Conservation (phyloP, 2,888 invertebrate species). For the Pyralis farinalis region DNA sequence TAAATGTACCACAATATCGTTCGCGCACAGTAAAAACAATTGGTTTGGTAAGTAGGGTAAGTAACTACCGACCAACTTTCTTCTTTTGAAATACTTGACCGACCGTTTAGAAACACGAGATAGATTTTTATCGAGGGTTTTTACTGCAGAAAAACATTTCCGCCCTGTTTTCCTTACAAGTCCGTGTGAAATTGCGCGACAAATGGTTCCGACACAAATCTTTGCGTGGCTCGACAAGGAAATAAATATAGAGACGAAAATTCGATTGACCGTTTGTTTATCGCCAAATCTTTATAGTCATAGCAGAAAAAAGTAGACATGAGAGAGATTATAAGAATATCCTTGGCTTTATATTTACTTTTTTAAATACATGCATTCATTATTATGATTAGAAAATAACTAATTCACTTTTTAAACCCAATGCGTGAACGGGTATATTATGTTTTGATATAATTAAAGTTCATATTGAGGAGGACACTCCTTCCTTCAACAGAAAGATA, state of each 20-base stretch:
- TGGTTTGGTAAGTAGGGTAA: too few species aligned
- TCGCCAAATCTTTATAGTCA: background rate
- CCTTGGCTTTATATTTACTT: too few species aligned
- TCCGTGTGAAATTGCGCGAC: conserved; percentile 13
- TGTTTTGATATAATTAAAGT: too few species aligned
- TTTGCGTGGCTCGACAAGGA: background rate
- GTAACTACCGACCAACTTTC: background rate
- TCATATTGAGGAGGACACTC: too few species aligned
- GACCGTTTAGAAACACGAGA: conserved; percentile 9
- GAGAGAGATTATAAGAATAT: too few species aligned
- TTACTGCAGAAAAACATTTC: conserved; percentile 9
- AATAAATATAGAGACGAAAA: conserved; percentile 2
- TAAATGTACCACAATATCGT: too few species aligned
- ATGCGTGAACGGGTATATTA: too few species aligned
- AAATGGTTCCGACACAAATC: conserved; percentile 12
- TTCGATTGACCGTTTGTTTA: conserved; percentile 3
- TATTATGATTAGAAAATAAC: too few species aligned
- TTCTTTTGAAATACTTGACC: background rate
- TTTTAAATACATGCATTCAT: too few species aligned
- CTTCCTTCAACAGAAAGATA: too few species aligned
- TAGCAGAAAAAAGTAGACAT: background rate
- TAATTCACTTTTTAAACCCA: too few species aligned
- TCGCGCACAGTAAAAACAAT: too few species aligned
- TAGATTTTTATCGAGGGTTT: conserved; percentile 7
- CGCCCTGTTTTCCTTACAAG: conserved; percentile 8